Conservation (phyloP, 2,888 invertebrate species). For the Galeopsomyia nigrocyanea region DNA sequence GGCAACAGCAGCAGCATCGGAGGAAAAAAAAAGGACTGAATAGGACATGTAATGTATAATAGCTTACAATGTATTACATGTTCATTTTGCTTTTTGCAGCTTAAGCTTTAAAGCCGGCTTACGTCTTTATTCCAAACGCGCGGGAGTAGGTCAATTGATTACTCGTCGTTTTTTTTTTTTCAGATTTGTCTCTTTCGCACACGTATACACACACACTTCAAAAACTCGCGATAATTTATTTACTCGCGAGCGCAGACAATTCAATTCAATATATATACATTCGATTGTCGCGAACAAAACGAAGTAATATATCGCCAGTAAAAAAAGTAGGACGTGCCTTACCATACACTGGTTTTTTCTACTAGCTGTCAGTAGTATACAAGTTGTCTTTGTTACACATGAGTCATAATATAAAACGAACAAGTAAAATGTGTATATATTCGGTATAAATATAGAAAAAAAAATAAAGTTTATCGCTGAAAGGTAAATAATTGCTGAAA, state of each 20-base stretch:
- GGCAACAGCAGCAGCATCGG: too few species aligned
- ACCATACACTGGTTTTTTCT: not conserved
- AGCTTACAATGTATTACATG: not conserved
- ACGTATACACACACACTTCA: not conserved
- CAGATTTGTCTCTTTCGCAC: not conserved
- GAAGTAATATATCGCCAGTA: too few species aligned
- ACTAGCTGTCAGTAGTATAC: not conserved
- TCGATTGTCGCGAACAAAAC: too few species aligned
- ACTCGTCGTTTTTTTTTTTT: too few species aligned
- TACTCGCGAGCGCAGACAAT: not conserved
- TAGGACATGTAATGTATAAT: not conserved
- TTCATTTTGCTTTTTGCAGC: constrained; percentile 4
- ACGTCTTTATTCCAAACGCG: not conserved
- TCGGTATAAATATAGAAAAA: too few species aligned
- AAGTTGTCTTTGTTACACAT: too few species aligned
- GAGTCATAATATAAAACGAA: too few species aligned
- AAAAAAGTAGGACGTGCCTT: not conserved
- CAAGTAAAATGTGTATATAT: too few species aligned
- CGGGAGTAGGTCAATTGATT: not conserved
- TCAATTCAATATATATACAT: not conserved
- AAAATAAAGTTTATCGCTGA: constrained; percentile 4
- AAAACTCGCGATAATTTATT: constrained; percentile 2
- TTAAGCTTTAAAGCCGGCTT: not conserved
- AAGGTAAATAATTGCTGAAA: not conserved
- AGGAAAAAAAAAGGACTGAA: not conserved